Percentiles rank a stretch among this genome's conserved stretches.
These are phyloP conservation scores for Crotalus helleri DNA, from an alignment of 2,113 vertebrate species.

Conservation along the genomic window DNA sequence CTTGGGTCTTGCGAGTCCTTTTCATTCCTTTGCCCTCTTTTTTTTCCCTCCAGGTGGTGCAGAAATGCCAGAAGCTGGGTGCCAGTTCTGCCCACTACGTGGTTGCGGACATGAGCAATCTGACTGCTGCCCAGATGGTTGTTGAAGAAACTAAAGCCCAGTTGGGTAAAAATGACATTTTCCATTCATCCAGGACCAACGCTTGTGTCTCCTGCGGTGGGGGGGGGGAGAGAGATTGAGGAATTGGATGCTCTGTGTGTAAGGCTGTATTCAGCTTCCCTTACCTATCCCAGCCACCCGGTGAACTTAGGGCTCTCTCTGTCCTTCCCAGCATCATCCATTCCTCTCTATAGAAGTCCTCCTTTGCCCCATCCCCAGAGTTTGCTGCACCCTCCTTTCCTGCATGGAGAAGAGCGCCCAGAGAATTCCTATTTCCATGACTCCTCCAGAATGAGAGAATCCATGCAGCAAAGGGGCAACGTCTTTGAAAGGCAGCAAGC, in stretches of 20 bases:
- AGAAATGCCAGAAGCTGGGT: constrained; percentile 14
- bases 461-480: neutral
- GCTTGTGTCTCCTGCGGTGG: neutral
- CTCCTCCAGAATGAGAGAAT: neutral
- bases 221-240: neutral
- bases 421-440: neutral
- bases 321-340: neutral
- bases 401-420: neutral
- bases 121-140: constrained; percentile 23
- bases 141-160: constrained; percentile 14
- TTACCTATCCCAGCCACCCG: neutral
- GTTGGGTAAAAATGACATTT: neutral
- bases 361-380: neutral
- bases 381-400: neutral
- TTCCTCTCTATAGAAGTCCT: neutral
- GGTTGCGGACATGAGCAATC: constrained; percentile 7
- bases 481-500: neutral
- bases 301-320: no score
- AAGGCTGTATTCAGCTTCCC: neutral
- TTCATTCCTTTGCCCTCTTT: neutral
- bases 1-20: neutral
- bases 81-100: constrained; percentile 26
- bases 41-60: constrained; percentile 25
- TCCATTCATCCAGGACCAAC: neutral
- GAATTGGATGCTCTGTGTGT: neutral